phyloP scores from a whole-genome alignment of 2,797 vertebrate genomes.

The Platalea minor region DNA sequence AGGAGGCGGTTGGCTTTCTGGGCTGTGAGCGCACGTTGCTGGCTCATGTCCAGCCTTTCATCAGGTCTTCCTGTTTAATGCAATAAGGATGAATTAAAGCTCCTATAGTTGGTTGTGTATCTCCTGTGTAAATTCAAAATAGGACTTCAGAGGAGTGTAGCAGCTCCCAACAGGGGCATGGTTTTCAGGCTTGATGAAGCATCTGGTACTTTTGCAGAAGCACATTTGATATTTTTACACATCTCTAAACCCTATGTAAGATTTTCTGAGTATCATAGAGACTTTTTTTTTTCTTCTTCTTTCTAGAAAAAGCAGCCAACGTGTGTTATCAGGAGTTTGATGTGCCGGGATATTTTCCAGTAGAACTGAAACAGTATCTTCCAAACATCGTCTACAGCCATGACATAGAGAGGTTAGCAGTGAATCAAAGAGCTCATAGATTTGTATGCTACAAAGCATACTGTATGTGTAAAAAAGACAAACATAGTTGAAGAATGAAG shows the following conservation, averaged over 20 bases:
- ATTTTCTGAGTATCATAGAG: not conserved
- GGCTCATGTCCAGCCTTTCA: no score
- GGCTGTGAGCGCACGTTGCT: no score
- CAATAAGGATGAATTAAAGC: not conserved
- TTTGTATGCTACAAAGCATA: not conserved
- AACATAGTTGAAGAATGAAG: not conserved
- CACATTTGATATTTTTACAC: no score
- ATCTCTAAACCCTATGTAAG: not conserved
- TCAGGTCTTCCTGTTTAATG: not conserved
- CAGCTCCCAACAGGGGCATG: not conserved
- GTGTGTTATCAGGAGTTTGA: constrained; percentile 96
- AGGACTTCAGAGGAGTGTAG: not conserved
- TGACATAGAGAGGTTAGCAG: constrained; percentile 74
- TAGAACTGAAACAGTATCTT: constrained; percentile 87
- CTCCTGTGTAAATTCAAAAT: not conserved
- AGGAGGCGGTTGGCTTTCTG: no score
- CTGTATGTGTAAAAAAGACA: not conserved
- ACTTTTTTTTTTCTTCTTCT: not conserved
- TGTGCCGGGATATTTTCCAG: constrained; percentile 82
- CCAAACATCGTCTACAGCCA: constrained; percentile 88
- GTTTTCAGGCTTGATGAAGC: no score
- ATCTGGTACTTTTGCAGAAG: no score
- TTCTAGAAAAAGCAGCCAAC: constrained; percentile 84
- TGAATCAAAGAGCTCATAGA: not conserved
- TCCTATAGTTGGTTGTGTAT: rapidly evolving